Evolutionary conservation across 2,797 vertebrate species (phyloP), one percentile per base, ranked within the genome.

Genomic region (Gobionotothen gibberifrons): DNA sequence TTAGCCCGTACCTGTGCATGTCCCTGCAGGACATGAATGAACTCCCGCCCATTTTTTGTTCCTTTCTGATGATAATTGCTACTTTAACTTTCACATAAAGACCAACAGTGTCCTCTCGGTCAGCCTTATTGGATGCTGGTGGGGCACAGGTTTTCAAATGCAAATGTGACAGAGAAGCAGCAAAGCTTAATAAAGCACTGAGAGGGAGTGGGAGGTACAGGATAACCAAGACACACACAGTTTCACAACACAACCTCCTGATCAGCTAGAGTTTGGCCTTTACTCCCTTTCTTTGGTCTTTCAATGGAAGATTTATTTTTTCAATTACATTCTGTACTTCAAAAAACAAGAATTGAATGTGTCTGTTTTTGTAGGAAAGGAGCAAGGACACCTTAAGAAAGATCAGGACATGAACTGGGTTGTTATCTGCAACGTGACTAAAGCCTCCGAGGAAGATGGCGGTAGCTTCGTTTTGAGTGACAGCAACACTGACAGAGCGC

Each of bases 111-210:
- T 81, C 79, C 58, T n/a, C 55, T 65, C 64, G 69, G 59, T 61
- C 53, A 73, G 72, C 29, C 47, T 71, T 63, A 72, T 69, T 65
- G 43, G 72, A 61, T 72, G 74, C 70, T 60, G 51, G 67, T 57
- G 42, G 66, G 78, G 65, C 21, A 21, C 49, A 69, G 74, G 72
- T 76, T 92, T 93, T 90, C 79, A 86, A 60, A 91, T 91, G 87
- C 80, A 89, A 89, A 92, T 89, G 82, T 74, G 74, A 85, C 86
- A 82, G 79, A 74, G 79, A 85, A 74, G 63, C 72, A 77, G 76
- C 29, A 74, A 82, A 85, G 83, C 72, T 73, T 73, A 52, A 84
- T 70, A 76, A 81, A 73, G 55, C 51, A 55, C 65, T 74, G 44
- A 32, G 53, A 52, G 16, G 29, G 39, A 42, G 13, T 39, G 54